Percentiles rank a stretch among this genome's conserved stretches.
Conservation (phyloP, 1,140 invertebrate species). For the Euschistus heros region DNA sequence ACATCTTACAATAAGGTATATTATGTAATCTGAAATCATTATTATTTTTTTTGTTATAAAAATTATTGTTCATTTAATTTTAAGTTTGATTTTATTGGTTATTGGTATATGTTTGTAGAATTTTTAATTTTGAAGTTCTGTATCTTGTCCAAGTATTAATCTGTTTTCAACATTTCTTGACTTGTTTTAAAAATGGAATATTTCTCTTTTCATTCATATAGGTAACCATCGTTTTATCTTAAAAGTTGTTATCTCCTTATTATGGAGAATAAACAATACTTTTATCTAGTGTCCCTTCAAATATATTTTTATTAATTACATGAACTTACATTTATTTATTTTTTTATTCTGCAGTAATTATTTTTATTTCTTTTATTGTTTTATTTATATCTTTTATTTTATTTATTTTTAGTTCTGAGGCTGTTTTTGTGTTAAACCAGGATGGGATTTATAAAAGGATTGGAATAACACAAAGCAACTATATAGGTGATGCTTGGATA, state of each 20-base stretch:
- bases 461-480: conserved; percentile 40
- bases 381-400: neutral
- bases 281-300: too few relatives aligned
- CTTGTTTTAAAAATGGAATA: too few relatives aligned
- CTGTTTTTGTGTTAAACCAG: conserved; percentile 42
- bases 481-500: conserved; percentile 45
- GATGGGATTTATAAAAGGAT: conserved; percentile 40
- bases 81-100: neutral
- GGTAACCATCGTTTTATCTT: too few relatives aligned
- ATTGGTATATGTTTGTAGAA: too few relatives aligned
- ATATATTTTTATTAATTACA: neutral
- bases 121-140: too few relatives aligned
- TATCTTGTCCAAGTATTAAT: too few relatives aligned
- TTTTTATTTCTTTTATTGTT: neutral
- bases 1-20: conserved; percentile 39
- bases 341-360: neutral
- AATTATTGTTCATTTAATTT: neutral
- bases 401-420: conserved; percentile 34
- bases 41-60: neutral
- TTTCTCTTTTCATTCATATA: too few relatives aligned
- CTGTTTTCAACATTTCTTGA: too few relatives aligned
- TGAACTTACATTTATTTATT: neutral
- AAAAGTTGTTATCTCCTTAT: too few relatives aligned
- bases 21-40: conserved; percentile 1
- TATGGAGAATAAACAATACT: too few relatives aligned